Conservation (phyloP, 1,140 invertebrate species). For the Wiebesia pumilae region DNA sequence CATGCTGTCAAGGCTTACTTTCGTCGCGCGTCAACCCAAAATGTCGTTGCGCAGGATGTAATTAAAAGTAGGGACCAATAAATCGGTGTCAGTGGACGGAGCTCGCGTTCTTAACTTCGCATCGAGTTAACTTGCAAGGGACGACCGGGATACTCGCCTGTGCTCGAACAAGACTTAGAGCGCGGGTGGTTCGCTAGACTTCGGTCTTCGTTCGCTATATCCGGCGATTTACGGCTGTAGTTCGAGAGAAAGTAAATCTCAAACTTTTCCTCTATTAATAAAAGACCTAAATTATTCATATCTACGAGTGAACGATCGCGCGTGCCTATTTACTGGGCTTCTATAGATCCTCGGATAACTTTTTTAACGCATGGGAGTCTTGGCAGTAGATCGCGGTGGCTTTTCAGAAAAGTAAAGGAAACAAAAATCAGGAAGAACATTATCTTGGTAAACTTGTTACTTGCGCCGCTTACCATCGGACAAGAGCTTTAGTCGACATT, state of each 20-base stretch:
- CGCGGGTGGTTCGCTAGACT: neutral
- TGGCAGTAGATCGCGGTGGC: too few relatives aligned
- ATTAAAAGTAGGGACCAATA: slow-evolving; percentile 15
- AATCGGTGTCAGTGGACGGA: neutral
- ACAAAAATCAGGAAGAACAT: too few relatives aligned
- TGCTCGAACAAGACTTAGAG: neutral
- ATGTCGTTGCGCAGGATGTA: neutral
- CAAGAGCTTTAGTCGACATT: too few relatives aligned
- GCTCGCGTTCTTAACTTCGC: slow-evolving; percentile 12
- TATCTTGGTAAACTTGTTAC: too few relatives aligned
- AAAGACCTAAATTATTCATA: slow-evolving; percentile 42
- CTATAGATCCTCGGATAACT: neutral
- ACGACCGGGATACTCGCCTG: neutral
- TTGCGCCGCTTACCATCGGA: too few relatives aligned
- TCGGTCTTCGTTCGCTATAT: neutral
- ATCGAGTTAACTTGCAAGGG: neutral
- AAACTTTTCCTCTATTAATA: slow-evolving; percentile 43
- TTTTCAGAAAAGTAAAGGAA: too few relatives aligned
- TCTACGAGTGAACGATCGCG: neutral
- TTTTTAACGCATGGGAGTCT: neutral
- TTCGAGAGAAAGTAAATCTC: slow-evolving; percentile 17
- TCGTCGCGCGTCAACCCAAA: neutral
- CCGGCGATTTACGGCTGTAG: slow-evolving; percentile 43
- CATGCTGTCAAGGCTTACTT: neutral
- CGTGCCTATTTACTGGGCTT: slow-evolving; percentile 22